Evolutionary conservation across 1,140 invertebrate genomes (phyloP).

Genomic region (Brachionus plicatilis): DNA sequence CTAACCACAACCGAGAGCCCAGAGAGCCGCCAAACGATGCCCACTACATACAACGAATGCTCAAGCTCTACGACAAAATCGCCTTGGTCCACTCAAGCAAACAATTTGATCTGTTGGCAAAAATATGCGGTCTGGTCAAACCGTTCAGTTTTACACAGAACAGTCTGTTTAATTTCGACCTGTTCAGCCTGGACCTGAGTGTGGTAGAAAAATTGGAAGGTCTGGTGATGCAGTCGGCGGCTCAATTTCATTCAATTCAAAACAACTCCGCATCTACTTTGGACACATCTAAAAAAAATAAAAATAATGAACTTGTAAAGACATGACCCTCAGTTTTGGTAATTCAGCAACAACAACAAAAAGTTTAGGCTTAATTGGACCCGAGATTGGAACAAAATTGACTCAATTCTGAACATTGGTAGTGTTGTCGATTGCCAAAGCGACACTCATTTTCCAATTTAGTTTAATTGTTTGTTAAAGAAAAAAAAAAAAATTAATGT

Average conservation of each 20-base stretch:
- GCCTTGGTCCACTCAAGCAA: neutral
- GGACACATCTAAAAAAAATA: constrained; percentile 27
- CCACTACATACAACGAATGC: constrained; percentile 11
- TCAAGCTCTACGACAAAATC: constrained; percentile 17
- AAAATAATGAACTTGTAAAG: neutral
- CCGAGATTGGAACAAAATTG: neutral
- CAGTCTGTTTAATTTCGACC: constrained; percentile 27
- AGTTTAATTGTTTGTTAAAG: neutral
- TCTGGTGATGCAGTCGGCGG: neutral
- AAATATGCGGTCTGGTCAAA: constrained; percentile 3
- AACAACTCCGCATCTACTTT: neutral
- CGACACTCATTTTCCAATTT: neutral
- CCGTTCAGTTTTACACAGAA: constrained; percentile 23
- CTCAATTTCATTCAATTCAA: neutral
- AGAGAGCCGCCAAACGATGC: neutral
- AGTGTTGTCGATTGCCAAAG: neutral
- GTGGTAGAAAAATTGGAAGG: constrained; percentile 18
- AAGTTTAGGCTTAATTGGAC: neutral
- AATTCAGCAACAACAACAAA: neutral
- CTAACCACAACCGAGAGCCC: constrained; percentile 15
- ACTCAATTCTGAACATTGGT: neutral
- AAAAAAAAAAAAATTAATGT: neutral
- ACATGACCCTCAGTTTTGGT: neutral
- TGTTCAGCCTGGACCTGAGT: constrained; percentile 11
- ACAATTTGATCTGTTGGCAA: constrained; percentile 24